These are phyloP conservation scores for Iphiclides podalirius DNA, from an alignment of 2,888 invertebrate genomes.

Conservation along the genomic window DNA sequence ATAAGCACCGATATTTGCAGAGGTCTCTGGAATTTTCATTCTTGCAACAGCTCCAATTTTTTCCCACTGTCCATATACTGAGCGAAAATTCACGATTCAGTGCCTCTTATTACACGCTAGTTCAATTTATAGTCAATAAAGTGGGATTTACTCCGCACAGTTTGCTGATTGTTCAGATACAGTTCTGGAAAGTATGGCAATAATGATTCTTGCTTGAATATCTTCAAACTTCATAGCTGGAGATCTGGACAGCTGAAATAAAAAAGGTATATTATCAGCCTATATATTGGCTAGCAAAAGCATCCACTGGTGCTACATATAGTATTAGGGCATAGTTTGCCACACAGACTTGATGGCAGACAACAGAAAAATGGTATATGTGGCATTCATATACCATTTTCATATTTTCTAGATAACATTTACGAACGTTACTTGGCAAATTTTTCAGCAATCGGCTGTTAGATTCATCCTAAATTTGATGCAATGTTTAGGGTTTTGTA, in stretches of 20 bases:
- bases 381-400: too few species aligned
- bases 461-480: too few species aligned
- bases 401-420: too few species aligned
- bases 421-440: too few species aligned
- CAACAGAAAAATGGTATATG: too few species aligned
- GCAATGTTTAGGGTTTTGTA: too few species aligned
- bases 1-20: slow-evolving; percentile 66
- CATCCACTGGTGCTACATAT: too few species aligned
- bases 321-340: too few species aligned
- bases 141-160: neutral
- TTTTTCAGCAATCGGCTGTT: too few species aligned
- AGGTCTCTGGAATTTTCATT: slow-evolving; percentile 74
- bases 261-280: too few species aligned
- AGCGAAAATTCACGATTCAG: slow-evolving; percentile 21
- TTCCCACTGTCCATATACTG: slow-evolving; percentile 40
- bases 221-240: slow-evolving; percentile 62
- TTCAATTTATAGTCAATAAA: neutral
- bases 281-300: too few species aligned
- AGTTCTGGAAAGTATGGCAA: slow-evolving; percentile 42
- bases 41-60: slow-evolving; percentile 41
- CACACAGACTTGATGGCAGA: too few species aligned
- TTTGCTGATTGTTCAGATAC: slow-evolving; percentile 38
- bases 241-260: slow-evolving; percentile 48
- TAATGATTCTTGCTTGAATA: slow-evolving; percentile 33
- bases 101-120: neutral